Evolutionary conservation across 2,888 invertebrate species (phyloP).

Genomic region (Dicroscelio sp.): DNA sequence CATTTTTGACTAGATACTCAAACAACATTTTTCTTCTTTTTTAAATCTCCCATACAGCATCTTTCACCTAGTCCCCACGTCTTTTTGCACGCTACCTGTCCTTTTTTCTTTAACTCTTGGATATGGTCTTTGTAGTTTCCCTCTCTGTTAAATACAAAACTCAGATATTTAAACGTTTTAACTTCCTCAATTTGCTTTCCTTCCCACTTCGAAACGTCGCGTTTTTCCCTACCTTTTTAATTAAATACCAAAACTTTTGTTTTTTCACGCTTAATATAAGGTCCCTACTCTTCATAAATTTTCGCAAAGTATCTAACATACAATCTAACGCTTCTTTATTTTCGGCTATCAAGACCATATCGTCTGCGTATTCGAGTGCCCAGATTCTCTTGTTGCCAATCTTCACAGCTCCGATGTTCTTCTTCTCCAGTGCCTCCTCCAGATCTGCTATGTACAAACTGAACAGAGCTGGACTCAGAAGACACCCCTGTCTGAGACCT

Average conservation of each 20-base stretch:
- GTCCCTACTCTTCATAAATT: neutral
- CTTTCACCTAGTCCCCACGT: constrained; percentile 54
- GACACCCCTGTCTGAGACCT: neutral
- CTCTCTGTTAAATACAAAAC: constrained; percentile 25
- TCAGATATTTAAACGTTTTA: constrained; percentile 47
- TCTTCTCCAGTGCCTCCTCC: neutral
- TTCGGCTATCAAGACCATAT: neutral
- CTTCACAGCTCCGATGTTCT: neutral
- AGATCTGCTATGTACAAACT: neutral
- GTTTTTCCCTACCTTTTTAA: neutral
- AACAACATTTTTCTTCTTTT: constrained; percentile 47
- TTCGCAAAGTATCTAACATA: neutral
- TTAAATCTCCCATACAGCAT: constrained; percentile 27
- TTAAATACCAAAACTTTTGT: neutral
- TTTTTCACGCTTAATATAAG: constrained; percentile 3
- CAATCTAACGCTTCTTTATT: neutral
- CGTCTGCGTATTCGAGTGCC: neutral
- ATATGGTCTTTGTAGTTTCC: constrained; percentile 36
- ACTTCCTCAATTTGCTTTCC: constrained; percentile 35
- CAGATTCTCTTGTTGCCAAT: neutral
- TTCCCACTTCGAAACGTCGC: neutral
- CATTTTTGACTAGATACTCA: constrained; percentile 20
- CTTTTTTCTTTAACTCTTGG: constrained; percentile 21
- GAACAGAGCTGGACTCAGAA: neutral
- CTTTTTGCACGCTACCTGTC: constrained; percentile 8